Evolutionary conservation across 1,140 invertebrate species (phyloP).

Genomic region (Tetramorium parvispinum): DNA sequence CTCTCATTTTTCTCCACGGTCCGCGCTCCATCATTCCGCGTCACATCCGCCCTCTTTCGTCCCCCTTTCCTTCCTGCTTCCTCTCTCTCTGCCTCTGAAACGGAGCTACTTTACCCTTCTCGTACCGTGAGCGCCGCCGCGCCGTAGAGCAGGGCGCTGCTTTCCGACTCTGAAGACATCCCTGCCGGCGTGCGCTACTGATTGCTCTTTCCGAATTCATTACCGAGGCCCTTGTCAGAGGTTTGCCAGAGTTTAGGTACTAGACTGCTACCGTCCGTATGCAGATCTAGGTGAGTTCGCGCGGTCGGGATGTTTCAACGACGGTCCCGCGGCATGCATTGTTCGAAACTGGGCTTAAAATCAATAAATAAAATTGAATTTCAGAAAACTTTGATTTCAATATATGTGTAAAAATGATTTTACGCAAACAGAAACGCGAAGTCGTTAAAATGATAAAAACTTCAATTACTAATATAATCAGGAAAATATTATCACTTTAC

Average conservation of each 20-base stretch:
- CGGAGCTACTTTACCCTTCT: conserved; percentile 66
- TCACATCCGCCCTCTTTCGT: conserved; percentile 86
- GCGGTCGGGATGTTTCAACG: conserved; percentile 5
- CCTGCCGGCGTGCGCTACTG: conserved; percentile 73
- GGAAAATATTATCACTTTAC: background rate
- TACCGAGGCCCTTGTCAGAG: conserved; percentile 77
- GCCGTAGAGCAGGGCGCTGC: conserved; percentile 48
- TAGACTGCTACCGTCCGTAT: conserved; percentile 40
- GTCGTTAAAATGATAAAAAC: background rate
- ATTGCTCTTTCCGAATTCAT: conserved; percentile 85
- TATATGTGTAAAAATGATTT: background rate
- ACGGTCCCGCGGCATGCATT: background rate
- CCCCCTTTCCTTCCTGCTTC: conserved; percentile 79
- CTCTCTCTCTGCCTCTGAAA: conserved; percentile 74
- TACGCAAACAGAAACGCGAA: background rate
- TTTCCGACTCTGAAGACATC: conserved; percentile 66
- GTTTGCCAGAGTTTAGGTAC: conserved; percentile 69
- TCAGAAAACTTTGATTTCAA: background rate
- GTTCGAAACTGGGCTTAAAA: background rate
- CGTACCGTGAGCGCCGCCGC: conserved; percentile 38
- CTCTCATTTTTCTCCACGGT: conserved; percentile 86
- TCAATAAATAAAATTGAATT: background rate
- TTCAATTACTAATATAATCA: background rate
- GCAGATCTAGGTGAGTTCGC: conserved; percentile 22
- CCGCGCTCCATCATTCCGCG: conserved; percentile 86